A percentile compares a stretch with the other conserved stretches of the same genome.
phyloP scores from a whole-genome alignment of 1,140 invertebrate species.

The Heliconius congener region DNA sequence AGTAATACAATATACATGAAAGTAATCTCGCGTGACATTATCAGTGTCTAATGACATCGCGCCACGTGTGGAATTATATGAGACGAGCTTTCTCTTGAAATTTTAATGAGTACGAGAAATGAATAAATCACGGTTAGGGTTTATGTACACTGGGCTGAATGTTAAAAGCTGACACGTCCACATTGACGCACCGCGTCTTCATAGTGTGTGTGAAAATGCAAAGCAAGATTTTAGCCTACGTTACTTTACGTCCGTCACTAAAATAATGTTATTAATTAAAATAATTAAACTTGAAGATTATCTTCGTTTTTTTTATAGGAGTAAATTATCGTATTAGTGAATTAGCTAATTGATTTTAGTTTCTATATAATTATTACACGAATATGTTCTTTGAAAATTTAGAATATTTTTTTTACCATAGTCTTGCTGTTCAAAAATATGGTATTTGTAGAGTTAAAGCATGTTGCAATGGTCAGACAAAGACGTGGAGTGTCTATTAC shows the following conservation, averaged over 20 bases:
- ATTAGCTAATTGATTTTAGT: too few relatives aligned
- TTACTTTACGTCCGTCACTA: neutral
- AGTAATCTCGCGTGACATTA: constrained; percentile 20
- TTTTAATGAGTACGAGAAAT: constrained; percentile 50
- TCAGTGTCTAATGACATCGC: constrained; percentile 46
- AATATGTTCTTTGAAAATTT: too few relatives aligned
- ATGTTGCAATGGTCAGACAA: too few relatives aligned
- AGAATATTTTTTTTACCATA: too few relatives aligned
- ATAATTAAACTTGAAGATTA: neutral
- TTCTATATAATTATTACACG: too few relatives aligned
- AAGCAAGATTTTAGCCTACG: neutral
- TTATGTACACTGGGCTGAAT: neutral
- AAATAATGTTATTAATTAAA: neutral
- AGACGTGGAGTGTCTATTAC: too few relatives aligned
- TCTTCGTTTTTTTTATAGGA: too few relatives aligned
- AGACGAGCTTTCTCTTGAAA: constrained; percentile 44
- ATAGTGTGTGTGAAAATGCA: neutral
- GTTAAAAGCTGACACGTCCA: constrained; percentile 13
- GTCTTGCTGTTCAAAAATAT: too few relatives aligned
- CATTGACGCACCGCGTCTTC: neutral
- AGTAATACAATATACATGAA: constrained; percentile 13
- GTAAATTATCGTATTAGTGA: too few relatives aligned
- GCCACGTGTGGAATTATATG: constrained; percentile 43
- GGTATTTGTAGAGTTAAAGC: too few relatives aligned
- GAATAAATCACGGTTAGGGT: constrained; percentile 39